phyloP scores from a whole-genome alignment of 2,888 invertebrate genomes.

The Agelastica alni region DNA sequence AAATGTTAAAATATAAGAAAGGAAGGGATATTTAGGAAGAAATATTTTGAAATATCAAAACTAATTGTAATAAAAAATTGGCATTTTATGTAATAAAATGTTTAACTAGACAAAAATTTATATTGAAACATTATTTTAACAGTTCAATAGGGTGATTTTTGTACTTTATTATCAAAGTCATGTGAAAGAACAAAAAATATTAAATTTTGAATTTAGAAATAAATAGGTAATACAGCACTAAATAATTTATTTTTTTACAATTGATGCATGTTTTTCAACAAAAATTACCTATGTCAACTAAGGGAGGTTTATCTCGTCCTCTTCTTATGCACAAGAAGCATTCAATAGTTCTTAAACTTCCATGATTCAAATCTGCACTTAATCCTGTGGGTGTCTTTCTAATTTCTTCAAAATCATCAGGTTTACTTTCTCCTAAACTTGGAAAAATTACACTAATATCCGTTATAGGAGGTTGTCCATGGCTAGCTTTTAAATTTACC shows the following conservation, averaged over 20 bases:
- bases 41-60: too few species aligned
- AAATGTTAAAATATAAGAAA: too few species aligned
- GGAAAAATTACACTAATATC: constrained; percentile 94
- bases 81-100: too few species aligned
- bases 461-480: constrained; percentile 90
- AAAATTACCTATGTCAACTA: constrained; percentile 91
- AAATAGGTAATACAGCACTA: too few species aligned
- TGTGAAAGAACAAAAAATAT: too few species aligned
- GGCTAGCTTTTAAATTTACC: constrained; percentile 79
- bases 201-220: too few species aligned
- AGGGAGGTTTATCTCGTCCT: constrained; percentile 92
- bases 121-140: too few species aligned
- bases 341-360: constrained; percentile 90
- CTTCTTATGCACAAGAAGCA: constrained; percentile 91
- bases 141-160: too few species aligned
- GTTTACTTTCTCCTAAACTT: constrained; percentile 81
- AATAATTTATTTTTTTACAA: constrained; percentile 2
- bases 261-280: background rate
- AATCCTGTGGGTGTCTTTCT: constrained; percentile 84
- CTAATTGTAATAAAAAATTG: too few species aligned
- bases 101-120: too few species aligned
- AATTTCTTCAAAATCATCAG: constrained; percentile 73
- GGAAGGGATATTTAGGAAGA: too few species aligned
- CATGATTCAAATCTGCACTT: constrained; percentile 96
- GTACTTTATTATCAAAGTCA: too few species aligned